Percentiles rank a stretch among this genome's conserved stretches.
Conservation (phyloP, 2,113 vertebrate species). For the Oreochromis niloticus region DNA sequence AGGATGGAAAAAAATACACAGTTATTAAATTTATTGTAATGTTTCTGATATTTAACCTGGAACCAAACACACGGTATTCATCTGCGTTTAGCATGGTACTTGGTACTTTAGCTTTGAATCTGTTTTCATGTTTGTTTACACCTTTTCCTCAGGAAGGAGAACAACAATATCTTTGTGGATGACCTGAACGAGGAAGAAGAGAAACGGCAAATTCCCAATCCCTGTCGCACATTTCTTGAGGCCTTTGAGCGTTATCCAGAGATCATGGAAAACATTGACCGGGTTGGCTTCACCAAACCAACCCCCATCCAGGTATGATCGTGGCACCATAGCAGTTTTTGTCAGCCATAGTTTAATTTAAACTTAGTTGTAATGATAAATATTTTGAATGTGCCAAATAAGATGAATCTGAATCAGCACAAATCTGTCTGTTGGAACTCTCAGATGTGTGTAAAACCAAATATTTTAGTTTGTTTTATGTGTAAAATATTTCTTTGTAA, state of each 20-base stretch:
- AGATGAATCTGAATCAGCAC: neutral
- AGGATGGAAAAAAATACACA: neutral
- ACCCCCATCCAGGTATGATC: constrained; percentile 92
- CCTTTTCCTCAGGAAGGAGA: constrained; percentile 78
- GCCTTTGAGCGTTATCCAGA: constrained; percentile 83
- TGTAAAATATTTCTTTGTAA: neutral
- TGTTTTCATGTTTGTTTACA: neutral
- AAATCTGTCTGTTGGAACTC: neutral
- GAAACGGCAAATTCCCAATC: constrained; percentile 84
- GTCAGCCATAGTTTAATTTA: neutral
- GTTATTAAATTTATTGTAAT: neutral
- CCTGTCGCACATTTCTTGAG: constrained; percentile 84
- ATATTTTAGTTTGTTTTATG: neutral
- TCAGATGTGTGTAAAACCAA: neutral
- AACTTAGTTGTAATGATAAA: neutral
- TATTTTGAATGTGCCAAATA: neutral
- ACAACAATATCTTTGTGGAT: constrained; percentile 88
- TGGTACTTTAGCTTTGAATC: neutral
- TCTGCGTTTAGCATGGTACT: neutral
- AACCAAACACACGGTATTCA: fast-evolving
- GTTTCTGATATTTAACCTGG: neutral
- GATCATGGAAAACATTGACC: constrained; percentile 85
- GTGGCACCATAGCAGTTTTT: neutral
- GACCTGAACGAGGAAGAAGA: constrained; percentile 80
- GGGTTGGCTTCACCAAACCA: constrained; percentile 84